These are phyloP conservation scores for Tineola bisselliella DNA, from an alignment of 2,888 invertebrate genomes.

Conservation along the genomic window DNA sequence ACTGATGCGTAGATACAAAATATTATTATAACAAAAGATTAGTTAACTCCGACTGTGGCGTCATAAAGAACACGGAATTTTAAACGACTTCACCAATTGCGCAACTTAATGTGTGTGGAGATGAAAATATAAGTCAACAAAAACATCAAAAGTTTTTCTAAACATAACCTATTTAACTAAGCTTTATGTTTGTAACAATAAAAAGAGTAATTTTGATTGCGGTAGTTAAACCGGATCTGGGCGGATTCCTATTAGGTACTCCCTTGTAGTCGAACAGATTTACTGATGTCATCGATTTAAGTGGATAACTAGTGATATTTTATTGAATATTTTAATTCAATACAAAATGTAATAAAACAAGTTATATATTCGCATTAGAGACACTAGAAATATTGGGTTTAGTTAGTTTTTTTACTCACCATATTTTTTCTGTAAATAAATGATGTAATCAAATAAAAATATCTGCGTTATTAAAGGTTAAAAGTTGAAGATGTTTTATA, in stretches of 20 bases:
- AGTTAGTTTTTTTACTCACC: too few relatives aligned
- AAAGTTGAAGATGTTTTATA: neutral
- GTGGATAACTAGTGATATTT: slow-evolving; percentile 9
- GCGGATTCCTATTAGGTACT: slow-evolving; percentile 20
- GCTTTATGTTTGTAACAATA: slow-evolving; percentile 1
- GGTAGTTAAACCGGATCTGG: slow-evolving; percentile 55
- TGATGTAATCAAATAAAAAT: too few relatives aligned
- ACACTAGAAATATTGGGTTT: neutral
- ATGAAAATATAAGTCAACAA: neutral
- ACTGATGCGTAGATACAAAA: too few relatives aligned
- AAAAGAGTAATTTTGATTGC: slow-evolving; percentile 25
- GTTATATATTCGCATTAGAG: neutral
- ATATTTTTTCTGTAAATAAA: too few relatives aligned
- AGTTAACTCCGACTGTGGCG: too few relatives aligned
- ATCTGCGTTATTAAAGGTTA: too few relatives aligned
- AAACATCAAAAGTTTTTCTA: neutral
- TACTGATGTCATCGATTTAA: slow-evolving; percentile 50
- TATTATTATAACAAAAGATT: too few relatives aligned
- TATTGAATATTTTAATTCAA: neutral
- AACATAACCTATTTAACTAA: neutral
- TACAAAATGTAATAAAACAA: neutral
- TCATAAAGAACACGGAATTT: neutral
- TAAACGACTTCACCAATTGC: neutral
- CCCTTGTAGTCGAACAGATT: slow-evolving; percentile 33
- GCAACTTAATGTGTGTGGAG: neutral